Conservation (phyloP, 2,797 vertebrate genomes). For the Onychomys leucogaster region DNA sequence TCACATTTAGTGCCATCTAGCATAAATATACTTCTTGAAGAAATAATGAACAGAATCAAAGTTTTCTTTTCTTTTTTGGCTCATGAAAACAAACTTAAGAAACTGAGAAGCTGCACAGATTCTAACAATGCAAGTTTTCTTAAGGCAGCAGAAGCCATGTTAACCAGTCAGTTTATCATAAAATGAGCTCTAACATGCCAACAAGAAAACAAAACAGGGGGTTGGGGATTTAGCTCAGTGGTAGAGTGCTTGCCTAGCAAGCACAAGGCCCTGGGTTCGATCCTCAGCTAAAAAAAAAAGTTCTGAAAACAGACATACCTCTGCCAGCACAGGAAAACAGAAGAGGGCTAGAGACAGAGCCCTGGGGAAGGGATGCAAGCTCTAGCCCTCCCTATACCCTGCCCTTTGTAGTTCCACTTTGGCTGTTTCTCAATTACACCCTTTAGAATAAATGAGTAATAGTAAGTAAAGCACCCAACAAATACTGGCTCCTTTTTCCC, state of each 20-base stretch:
- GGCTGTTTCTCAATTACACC: not conserved
- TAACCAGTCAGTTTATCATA: conserved; percentile 3
- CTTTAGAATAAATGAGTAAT: not conserved
- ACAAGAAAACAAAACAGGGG: not conserved
- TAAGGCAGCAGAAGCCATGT: conserved; percentile 42
- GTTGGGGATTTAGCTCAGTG: too few species aligned
- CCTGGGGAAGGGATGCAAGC: not conserved
- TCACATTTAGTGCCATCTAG: conserved; percentile 3
- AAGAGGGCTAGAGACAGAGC: not conserved
- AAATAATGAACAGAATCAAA: conserved; percentile 63
- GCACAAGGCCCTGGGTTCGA: too few species aligned
- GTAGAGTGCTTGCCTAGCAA: too few species aligned
- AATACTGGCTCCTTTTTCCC: conserved; percentile 34
- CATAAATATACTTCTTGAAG: conserved; percentile 42
- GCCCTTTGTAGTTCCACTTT: not conserved
- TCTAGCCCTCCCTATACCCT: not conserved
- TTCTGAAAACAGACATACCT: conserved; percentile 41
- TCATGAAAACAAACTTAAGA: conserved; percentile 59
- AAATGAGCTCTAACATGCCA: conserved; percentile 5
- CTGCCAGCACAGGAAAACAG: not conserved
- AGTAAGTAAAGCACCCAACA: not conserved
- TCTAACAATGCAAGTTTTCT: conserved; percentile 48
- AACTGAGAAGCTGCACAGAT: conserved; percentile 49
- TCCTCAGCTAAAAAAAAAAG: too few species aligned
- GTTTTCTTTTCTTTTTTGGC: not conserved